Evolutionary conservation across 2,113 vertebrate species (phyloP).

Genomic region (Aythya baeri): DNA sequence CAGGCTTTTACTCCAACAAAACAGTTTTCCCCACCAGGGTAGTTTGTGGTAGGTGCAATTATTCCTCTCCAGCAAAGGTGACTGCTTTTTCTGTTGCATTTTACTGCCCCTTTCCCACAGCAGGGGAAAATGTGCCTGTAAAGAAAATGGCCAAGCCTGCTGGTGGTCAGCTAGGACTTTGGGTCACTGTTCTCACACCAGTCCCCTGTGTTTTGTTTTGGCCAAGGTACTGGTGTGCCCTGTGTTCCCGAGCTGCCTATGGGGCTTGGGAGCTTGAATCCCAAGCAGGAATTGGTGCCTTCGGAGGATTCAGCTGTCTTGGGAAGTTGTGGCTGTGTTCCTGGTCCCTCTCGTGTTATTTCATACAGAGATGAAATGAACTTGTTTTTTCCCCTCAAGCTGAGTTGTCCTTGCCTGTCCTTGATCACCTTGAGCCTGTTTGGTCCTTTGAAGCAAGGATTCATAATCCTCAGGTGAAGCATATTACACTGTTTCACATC

Average conservation of each 20-base stretch:
- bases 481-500: neutral
- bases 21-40: fast-evolving
- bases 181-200: neutral
- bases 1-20: neutral
- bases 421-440: neutral
- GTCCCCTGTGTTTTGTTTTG: neutral
- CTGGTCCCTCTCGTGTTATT: neutral
- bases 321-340: neutral
- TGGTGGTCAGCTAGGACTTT: neutral
- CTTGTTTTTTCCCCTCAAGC: neutral
- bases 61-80: neutral
- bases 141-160: neutral
- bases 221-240: neutral
- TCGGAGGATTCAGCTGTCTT: neutral
- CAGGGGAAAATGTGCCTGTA: neutral
- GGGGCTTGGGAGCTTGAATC: neutral
- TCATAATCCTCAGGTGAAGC: neutral
- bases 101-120: neutral
- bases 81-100: neutral
- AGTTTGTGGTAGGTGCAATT: fast-evolving
- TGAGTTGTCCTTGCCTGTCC: neutral
- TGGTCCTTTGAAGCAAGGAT: neutral
- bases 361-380: neutral
- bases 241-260: fast-evolving
- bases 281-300: neutral